Evolutionary conservation across 2,113 vertebrate genomes (phyloP).

Genomic region (Oostethus manadensis): DNA sequence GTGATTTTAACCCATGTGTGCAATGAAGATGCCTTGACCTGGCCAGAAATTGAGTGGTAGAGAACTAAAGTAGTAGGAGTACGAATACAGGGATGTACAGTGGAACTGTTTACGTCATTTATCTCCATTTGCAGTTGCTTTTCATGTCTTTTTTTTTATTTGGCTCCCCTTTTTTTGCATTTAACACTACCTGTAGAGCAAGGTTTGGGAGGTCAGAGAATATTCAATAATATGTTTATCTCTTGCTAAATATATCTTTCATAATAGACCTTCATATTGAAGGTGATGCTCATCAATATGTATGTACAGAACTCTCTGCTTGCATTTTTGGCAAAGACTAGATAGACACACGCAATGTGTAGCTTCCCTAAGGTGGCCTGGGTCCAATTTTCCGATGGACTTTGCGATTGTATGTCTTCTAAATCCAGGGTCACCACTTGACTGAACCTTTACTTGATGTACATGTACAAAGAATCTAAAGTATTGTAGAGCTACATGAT

Average conservation of each 20-base stretch:
- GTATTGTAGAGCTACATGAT: constrained; percentile 62
- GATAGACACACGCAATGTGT: constrained; percentile 52
- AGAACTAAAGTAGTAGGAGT: constrained; percentile 39
- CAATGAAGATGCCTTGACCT: constrained; percentile 58
- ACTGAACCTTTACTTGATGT: constrained; percentile 26
- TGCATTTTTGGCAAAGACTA: constrained; percentile 74
- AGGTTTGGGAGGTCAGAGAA: constrained; percentile 50
- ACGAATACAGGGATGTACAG: constrained; percentile 66
- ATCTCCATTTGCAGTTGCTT: constrained; percentile 52
- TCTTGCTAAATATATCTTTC: constrained; percentile 74
- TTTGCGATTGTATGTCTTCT: constrained; percentile 11
- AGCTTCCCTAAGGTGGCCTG: constrained; percentile 37
- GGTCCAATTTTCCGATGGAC: background rate
- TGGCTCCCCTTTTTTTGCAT: constrained; percentile 33
- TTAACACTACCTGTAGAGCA: constrained; percentile 70
- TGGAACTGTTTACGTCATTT: constrained; percentile 40
- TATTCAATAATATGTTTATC: constrained; percentile 73
- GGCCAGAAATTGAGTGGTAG: constrained; percentile 30
- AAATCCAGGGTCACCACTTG: constrained; percentile 18
- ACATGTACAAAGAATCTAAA: constrained; percentile 37
- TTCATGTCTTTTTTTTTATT: constrained; percentile 27
- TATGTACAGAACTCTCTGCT: constrained; percentile 73
- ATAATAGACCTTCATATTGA: constrained; percentile 83
- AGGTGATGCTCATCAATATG: constrained; percentile 72
- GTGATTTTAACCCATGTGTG: constrained; percentile 47